phyloP scores from a whole-genome alignment of 1,140 invertebrate species.

The Neodiprion fabricii region DNA sequence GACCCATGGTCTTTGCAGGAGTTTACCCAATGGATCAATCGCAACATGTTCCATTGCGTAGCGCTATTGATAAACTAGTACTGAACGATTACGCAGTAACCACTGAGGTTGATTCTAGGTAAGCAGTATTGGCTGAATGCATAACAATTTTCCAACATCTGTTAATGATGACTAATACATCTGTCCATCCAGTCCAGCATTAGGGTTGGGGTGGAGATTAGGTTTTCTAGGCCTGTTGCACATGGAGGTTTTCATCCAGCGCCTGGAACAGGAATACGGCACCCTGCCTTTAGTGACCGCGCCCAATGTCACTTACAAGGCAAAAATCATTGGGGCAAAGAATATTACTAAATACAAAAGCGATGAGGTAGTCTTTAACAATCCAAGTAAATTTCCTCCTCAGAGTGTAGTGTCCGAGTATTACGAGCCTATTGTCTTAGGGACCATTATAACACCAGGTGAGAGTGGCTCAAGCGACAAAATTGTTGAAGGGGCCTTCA shows the following conservation, averaged over 20 bases:
- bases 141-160: not conserved
- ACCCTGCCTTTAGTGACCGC: constrained; percentile 89
- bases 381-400: constrained; percentile 84
- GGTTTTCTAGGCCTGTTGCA: constrained; percentile 95
- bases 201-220: constrained; percentile 93
- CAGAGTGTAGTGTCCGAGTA: constrained; percentile 72
- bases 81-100: constrained; percentile 95
- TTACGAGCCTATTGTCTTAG: constrained; percentile 87
- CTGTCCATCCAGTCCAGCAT: constrained; percentile 74
- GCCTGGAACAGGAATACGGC: constrained; percentile 92
- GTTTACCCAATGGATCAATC: constrained; percentile 92
- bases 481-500: no score
- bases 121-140: constrained; percentile 20
- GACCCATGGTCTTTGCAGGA: constrained; percentile 94
- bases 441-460: constrained; percentile 89
- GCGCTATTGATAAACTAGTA: constrained; percentile 87
- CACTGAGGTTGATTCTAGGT: constrained; percentile 82
- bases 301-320: constrained; percentile 94
- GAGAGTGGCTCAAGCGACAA: constrained; percentile 30
- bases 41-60: constrained; percentile 74
- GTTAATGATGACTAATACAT: not conserved
- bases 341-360: constrained; percentile 69
- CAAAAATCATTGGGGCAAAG: constrained; percentile 73
- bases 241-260: constrained; percentile 94
- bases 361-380: constrained; percentile 77